Percentiles rank a stretch among this genome's conserved stretches.
These are phyloP conservation scores for Enteromius fasciolatus DNA, from an alignment of 2,797 vertebrate species.

Conservation along the genomic window DNA sequence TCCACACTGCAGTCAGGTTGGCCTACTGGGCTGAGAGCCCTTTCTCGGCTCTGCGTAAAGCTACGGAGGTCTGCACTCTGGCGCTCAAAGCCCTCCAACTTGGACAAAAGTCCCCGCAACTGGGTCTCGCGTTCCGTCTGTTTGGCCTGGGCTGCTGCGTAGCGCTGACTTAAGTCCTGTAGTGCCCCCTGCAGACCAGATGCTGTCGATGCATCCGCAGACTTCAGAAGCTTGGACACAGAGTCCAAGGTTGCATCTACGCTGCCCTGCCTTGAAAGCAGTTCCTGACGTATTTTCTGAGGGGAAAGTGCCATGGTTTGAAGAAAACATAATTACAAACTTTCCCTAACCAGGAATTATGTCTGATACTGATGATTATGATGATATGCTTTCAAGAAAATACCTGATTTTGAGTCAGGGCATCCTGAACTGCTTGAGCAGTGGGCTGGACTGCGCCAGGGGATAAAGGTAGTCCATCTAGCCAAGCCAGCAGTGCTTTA, in stretches of 20 bases:
- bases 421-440: slow-evolving; percentile 86
- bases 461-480: slow-evolving; percentile 81
- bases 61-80: slow-evolving; percentile 82
- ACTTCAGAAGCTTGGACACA: slow-evolving; percentile 84
- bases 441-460: slow-evolving; percentile 78
- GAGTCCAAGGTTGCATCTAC: slow-evolving; percentile 91
- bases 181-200: slow-evolving; percentile 83
- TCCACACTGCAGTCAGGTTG: slow-evolving; percentile 88
- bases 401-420: slow-evolving; percentile 89
- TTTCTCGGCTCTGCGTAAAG: slow-evolving; percentile 83
- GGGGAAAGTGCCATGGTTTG: not conserved
- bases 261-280: slow-evolving; percentile 89
- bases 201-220: slow-evolving; percentile 82
- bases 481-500: slow-evolving; percentile 85
- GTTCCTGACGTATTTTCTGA: slow-evolving; percentile 94
- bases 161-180: slow-evolving; percentile 79
- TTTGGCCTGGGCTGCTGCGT: slow-evolving; percentile 78
- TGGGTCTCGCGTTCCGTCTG: slow-evolving; percentile 82
- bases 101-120: slow-evolving; percentile 86
- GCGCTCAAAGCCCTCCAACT: slow-evolving; percentile 88
- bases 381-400: not conserved
- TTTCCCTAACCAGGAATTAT: too few species aligned
- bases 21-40: slow-evolving; percentile 82
- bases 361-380: not conserved
- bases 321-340: not conserved